These are phyloP conservation scores for Salvelinus namaycush DNA, from an alignment of 2,113 vertebrate genomes.

Conservation along the genomic window DNA sequence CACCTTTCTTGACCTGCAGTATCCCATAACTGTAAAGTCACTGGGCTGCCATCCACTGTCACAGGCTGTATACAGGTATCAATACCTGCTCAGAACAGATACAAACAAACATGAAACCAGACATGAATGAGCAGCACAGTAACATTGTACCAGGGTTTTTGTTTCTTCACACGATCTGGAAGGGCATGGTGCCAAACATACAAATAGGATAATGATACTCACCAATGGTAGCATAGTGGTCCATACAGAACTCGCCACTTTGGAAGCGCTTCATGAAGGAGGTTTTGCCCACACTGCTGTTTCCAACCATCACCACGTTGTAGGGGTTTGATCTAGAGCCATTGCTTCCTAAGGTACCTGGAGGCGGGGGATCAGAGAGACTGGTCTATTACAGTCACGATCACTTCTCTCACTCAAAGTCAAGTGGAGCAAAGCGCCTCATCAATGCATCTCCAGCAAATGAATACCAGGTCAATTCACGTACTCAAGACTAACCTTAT, in stretches of 20 bases:
- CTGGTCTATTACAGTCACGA: background rate
- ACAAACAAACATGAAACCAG: conserved; percentile 9
- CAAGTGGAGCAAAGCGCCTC: no score
- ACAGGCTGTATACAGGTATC: conserved; percentile 83
- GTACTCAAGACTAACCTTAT: background rate
- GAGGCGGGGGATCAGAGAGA: background rate
- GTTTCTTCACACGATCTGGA: no score
- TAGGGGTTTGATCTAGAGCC: conserved; percentile 68
- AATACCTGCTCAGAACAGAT: conserved; percentile 74
- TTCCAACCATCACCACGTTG: conserved; percentile 87
- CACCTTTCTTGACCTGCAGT: conserved; percentile 96
- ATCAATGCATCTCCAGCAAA: no score
- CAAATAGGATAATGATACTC: conserved; percentile 47
- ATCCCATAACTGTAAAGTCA: conserved; percentile 89
- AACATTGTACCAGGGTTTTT: no score
- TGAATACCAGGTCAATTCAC: background rate
- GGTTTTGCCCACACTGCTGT: conserved; percentile 89
- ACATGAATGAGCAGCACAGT: background rate
- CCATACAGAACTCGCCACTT: conserved; percentile 66
- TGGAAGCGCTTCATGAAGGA: conserved; percentile 85
- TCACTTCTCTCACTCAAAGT: no score
- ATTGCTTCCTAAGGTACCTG: conserved; percentile 6
- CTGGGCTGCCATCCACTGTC: conserved; percentile 76
- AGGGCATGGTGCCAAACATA: no score
- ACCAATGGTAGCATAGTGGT: conserved; percentile 83